Evolutionary conservation across 2,797 vertebrate species (phyloP), one percentile per base, ranked within the genome.

Genomic region (Hafferia zeledoni): DNA sequence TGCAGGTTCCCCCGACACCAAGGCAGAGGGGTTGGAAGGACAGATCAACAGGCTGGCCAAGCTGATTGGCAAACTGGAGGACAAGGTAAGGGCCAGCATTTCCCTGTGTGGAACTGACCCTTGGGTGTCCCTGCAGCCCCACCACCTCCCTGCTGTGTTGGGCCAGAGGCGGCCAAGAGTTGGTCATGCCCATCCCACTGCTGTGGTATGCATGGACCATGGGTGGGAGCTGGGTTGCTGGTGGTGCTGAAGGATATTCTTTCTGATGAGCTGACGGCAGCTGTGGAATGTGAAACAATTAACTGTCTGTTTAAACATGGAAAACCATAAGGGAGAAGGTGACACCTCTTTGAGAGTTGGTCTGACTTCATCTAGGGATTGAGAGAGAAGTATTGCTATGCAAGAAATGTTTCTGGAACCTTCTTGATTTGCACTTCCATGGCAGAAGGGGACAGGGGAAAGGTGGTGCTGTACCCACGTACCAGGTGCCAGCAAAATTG

Each of bases 11-110:
- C 97, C 98, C 1, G 98, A 99, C 86, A 94, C 98, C 91, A 99
- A 98, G 96, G 99, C 98, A 95, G 99, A 99, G 75, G 98, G 99
- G 59, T 98, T 99, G 92, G 99, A 99, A 71, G 97, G 98, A 35
- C 99, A 99, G 98, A 98, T 99, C 97, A 99, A 98, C 97, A 98
- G 99, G 67, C 95, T 99, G 97, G 99, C 99, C 5, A 98, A 99
- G 89, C 98, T 99, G 52, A 99, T 99, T 9, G 98, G 99, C 93
- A 98, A 99, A 83, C 98, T 99, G 97, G 99, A 99, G 97, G 99
- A 98, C 97, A 99, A 99, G 99, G 99, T 99, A 96, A 95, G 61
- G 39, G 84, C 31, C 70, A 46, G 43, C 0, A 0, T 59, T 75
- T 76, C 37, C 10, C 14, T 4, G 3, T 0, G 0, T 23, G 43